A percentile compares a stretch with the other conserved stretches of the same genome.
Conservation (phyloP, 2,113 vertebrate genomes). For the Myotis davidii region DNA sequence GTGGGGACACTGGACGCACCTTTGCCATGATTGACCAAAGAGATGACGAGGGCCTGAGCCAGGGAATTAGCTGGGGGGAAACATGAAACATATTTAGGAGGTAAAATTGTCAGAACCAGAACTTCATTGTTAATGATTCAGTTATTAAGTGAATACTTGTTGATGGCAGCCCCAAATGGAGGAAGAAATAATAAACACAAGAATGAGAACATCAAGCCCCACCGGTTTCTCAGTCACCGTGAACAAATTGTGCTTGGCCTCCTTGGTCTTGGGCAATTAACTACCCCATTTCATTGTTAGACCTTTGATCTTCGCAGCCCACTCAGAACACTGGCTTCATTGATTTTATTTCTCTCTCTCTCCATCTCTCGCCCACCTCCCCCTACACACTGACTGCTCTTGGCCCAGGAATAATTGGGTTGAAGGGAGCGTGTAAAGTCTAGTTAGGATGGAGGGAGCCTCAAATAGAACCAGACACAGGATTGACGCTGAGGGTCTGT, state of each 20-base stretch:
- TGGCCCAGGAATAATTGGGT: background rate
- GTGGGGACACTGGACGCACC: background rate
- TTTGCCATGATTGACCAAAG: background rate
- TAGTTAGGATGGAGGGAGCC: background rate
- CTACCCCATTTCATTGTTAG: background rate
- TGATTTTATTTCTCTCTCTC: background rate
- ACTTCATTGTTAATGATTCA: background rate
- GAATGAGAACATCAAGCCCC: background rate
- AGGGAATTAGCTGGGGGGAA: background rate
- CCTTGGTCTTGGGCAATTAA: constrained; percentile 26
- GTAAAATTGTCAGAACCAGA: background rate
- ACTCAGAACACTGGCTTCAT: background rate
- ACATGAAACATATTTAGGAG: background rate
- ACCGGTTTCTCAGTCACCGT: background rate
- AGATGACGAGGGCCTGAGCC: background rate
- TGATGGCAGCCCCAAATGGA: background rate
- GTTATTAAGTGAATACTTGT: background rate
- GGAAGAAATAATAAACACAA: background rate
- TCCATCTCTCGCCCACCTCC: background rate
- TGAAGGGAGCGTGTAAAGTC: background rate
- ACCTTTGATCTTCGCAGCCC: constrained; percentile 23
- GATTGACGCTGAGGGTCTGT: background rate
- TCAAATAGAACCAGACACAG: background rate
- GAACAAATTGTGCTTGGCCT: constrained; percentile 22
- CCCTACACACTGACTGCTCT: background rate